Percentiles rank a stretch among this genome's conserved stretches.
These are phyloP conservation scores for Chaetorhynchus papuensis DNA, from an alignment of 2,113 vertebrate genomes.

Conservation along the genomic window DNA sequence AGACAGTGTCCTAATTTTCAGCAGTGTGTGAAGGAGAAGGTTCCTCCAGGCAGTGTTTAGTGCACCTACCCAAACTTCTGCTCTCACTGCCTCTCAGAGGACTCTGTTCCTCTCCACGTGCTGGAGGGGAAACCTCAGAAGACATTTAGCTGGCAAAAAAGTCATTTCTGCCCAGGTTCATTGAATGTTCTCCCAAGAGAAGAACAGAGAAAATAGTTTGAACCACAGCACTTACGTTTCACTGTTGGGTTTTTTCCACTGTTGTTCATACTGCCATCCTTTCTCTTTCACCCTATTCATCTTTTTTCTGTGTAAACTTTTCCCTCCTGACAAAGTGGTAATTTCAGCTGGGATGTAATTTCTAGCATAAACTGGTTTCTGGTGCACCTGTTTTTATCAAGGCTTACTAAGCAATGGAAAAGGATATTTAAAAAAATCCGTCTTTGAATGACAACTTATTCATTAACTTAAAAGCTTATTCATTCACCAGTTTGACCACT, in stretches of 20 bases:
- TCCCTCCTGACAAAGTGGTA: background rate
- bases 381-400: background rate
- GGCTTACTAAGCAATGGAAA: background rate
- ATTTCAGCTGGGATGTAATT: background rate
- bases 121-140: background rate
- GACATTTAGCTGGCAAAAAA: background rate
- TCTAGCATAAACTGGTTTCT: background rate
- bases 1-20: background rate
- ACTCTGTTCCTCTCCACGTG: fast-evolving
- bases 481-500: background rate
- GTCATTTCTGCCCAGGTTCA: background rate
- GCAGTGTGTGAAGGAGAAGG: background rate
- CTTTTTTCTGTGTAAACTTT: background rate
- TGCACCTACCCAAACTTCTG: background rate
- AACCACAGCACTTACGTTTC: background rate
- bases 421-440: background rate
- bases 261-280: background rate
- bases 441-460: background rate
- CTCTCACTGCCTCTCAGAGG: background rate
- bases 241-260: background rate
- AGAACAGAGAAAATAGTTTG: background rate
- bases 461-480: background rate
- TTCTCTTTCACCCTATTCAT: background rate
- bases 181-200: background rate
- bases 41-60: background rate